phyloP scores from a whole-genome alignment of 1,140 invertebrate species.

The Eciton burchellii region DNA sequence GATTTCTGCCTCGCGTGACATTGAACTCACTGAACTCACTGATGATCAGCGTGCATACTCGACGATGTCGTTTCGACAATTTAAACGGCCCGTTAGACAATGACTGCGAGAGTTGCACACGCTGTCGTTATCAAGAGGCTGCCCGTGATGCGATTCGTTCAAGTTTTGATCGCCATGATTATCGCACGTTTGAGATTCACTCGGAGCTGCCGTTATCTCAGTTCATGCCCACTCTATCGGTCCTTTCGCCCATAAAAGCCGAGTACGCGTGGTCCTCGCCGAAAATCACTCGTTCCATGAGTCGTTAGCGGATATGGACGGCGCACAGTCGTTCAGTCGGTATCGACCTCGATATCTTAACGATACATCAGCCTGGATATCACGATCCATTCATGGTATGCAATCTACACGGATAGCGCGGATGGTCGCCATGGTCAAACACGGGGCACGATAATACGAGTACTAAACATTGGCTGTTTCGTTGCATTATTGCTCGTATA shows the following conservation, averaged over 20 bases:
- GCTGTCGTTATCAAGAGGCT: not conserved
- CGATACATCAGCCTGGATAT: constrained; percentile 78
- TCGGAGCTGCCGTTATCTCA: constrained; percentile 29
- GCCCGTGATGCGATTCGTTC: not conserved
- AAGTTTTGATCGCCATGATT: not conserved
- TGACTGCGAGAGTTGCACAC: not conserved
- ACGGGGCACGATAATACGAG: constrained; percentile 80
- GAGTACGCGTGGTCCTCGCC: constrained; percentile 26
- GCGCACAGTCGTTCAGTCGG: constrained; percentile 65
- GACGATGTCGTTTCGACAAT: too few species aligned
- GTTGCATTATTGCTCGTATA: constrained; percentile 78
- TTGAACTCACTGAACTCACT: not conserved
- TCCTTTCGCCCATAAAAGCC: constrained; percentile 49
- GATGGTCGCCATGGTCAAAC: constrained; percentile 79
- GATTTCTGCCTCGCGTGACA: not conserved
- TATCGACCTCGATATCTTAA: constrained; percentile 81
- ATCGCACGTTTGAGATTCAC: constrained; percentile 13
- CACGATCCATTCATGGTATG: constrained; percentile 56
- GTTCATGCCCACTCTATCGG: not conserved
- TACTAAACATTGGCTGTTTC: constrained; percentile 77
- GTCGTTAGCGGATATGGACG: constrained; percentile 70
- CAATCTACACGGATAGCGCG: constrained; percentile 71
- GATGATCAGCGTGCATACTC: too few species aligned
- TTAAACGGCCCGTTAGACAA: constrained; percentile 7
- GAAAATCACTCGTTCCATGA: constrained; percentile 46